A percentile compares a stretch with the other conserved stretches of the same genome.
These are phyloP conservation scores for Bothrops jararaca DNA, from an alignment of 2,113 vertebrate species.

Conservation along the genomic window DNA sequence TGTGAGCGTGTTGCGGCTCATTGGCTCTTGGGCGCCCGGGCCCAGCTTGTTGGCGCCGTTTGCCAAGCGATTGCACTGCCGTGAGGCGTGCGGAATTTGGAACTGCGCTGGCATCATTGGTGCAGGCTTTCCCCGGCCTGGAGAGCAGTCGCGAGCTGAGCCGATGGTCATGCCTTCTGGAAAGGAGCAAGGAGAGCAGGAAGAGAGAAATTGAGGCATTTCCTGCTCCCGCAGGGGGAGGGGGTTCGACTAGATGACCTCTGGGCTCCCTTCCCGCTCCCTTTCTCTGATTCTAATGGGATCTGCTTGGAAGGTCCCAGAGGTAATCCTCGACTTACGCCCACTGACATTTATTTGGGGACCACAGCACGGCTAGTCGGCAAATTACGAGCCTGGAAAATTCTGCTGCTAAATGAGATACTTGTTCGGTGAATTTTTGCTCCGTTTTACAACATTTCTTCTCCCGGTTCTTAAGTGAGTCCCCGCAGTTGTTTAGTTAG, in stretches of 20 bases:
- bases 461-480: too few relatives aligned
- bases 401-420: too few relatives aligned
- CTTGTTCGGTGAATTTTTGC: too few relatives aligned
- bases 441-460: too few relatives aligned
- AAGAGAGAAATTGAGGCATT: neutral
- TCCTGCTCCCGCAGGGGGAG: too few relatives aligned
- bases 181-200: neutral
- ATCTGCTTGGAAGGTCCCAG: neutral
- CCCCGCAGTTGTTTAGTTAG: too few relatives aligned
- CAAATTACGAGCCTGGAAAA: accelerated
- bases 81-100: conserved; percentile 86
- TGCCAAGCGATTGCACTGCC: conserved; percentile 88
- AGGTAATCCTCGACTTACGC: too few relatives aligned
- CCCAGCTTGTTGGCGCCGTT: conserved; percentile 86
- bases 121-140: conserved; percentile 84
- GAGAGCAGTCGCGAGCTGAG: conserved; percentile 80
- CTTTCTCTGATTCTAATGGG: neutral
- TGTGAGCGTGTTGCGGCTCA: conserved; percentile 84
- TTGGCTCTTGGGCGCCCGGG: conserved; percentile 81
- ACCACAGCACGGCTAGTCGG: too few relatives aligned
- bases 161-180: conserved; percentile 52
- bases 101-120: conserved; percentile 83
- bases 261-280: neutral
- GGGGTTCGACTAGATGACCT: neutral
- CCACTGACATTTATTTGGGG: too few relatives aligned